These are phyloP conservation scores for Oenanthe melanoleuca DNA, from an alignment of 2,113 vertebrate genomes.

Conservation along the genomic window DNA sequence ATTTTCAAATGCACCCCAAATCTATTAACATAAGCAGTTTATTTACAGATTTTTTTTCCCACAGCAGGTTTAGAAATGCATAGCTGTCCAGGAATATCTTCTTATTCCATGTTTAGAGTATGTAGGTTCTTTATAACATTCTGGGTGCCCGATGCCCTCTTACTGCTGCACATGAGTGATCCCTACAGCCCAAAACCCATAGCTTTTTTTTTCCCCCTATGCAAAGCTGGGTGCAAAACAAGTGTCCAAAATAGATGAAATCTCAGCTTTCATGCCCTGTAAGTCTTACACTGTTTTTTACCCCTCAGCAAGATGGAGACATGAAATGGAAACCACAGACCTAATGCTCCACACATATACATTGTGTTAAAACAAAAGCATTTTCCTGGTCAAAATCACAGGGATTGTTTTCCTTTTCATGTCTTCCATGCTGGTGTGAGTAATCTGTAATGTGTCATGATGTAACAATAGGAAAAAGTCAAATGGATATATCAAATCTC, in stretches of 20 bases:
- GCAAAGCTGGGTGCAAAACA: neutral
- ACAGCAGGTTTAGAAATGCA: neutral
- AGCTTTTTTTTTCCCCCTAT: neutral
- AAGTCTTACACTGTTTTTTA: conserved; percentile 24
- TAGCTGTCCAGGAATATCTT: neutral
- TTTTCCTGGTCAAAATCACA: neutral
- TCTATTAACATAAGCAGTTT: neutral
- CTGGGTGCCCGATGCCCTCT: neutral
- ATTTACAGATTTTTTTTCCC: neutral
- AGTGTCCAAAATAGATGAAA: neutral
- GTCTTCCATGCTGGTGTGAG: neutral
- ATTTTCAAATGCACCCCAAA: neutral
- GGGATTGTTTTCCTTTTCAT: neutral
- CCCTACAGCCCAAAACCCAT: too few species aligned
- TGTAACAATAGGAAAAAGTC: neutral
- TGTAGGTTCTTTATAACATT: too few species aligned
- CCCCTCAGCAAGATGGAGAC: conserved; percentile 17
- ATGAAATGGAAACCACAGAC: conserved; percentile 31
- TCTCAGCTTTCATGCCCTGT: neutral
- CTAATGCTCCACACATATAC: neutral
- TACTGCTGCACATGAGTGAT: neutral
- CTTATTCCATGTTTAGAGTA: neutral
- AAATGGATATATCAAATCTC: neutral
- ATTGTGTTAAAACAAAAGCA: neutral
- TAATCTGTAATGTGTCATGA: neutral